Conservation (phyloP, 2,888 invertebrate genomes). For the Trissolcus brochymenae region DNA sequence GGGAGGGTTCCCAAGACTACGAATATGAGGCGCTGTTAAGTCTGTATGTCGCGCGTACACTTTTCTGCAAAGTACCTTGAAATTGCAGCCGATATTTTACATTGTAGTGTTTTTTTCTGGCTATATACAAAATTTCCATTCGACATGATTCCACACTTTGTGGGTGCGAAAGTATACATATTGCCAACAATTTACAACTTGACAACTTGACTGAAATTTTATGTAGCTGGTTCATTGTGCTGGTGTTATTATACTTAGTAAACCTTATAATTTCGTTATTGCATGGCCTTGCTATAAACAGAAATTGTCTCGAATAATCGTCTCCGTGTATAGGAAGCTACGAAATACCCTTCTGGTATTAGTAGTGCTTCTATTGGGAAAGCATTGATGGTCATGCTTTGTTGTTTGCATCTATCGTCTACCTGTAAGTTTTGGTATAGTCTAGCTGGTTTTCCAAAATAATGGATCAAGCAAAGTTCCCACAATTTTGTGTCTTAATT, state of each 20-base stretch:
- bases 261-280: slow-evolving; percentile 1
- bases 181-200: neutral
- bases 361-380: slow-evolving; percentile 1
- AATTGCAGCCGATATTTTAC: slow-evolving; percentile 22
- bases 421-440: neutral
- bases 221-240: neutral
- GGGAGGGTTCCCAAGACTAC: slow-evolving; percentile 49
- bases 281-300: slow-evolving; percentile 4
- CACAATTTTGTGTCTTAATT: too few relatives aligned
- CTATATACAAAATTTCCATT: slow-evolving; percentile 5
- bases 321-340: neutral
- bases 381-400: neutral
- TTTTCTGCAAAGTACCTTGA: slow-evolving; percentile 19
- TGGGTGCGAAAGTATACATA: neutral
- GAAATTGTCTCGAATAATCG: slow-evolving; percentile 3
- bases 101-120: slow-evolving; percentile 3
- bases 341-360: neutral
- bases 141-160: neutral
- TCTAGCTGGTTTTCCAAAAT: neutral
- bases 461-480: too few relatives aligned
- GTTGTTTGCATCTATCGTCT: neutral
- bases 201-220: neutral
- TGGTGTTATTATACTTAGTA: neutral
- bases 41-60: slow-evolving; percentile 35
- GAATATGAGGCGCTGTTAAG: slow-evolving; percentile 54